Evolutionary conservation across 2,888 invertebrate species (phyloP).

Genomic region (Tenodera sinensis): DNA sequence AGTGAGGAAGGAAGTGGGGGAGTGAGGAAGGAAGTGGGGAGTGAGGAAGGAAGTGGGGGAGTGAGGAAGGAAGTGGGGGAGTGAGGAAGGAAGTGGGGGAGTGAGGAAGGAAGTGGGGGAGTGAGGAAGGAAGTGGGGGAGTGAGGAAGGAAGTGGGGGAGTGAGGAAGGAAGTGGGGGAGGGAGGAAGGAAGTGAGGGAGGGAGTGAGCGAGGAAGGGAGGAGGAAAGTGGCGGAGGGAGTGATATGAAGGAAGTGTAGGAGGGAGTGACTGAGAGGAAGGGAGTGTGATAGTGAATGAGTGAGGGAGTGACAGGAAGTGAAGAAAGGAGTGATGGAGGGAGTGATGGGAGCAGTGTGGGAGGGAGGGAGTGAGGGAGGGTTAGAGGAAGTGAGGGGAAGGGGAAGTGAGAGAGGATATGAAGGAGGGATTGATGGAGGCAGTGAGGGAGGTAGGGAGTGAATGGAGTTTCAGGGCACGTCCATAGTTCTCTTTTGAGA

Average conservation of each 20-base stretch:
- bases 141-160: not conserved
- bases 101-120: not conserved
- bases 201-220: no score
- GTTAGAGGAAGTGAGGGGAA: no score
- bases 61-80: not conserved
- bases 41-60: not conserved
- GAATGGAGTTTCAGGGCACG: no score
- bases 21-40: no score
- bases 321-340: not conserved
- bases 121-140: not conserved
- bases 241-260: not conserved
- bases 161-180: not conserved
- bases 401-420: no score
- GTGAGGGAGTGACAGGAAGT: not conserved
- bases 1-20: not conserved
- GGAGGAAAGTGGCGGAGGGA: not conserved
- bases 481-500: no score
- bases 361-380: no score
- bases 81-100: not conserved
- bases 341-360: not conserved
- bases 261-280: not conserved
- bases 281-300: no score
- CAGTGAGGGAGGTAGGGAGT: no score
- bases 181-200: no score
- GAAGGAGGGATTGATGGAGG: no score